These are phyloP conservation scores for Morpho deidamia DNA, from an alignment of 2,888 invertebrate genomes.

Conservation along the genomic window DNA sequence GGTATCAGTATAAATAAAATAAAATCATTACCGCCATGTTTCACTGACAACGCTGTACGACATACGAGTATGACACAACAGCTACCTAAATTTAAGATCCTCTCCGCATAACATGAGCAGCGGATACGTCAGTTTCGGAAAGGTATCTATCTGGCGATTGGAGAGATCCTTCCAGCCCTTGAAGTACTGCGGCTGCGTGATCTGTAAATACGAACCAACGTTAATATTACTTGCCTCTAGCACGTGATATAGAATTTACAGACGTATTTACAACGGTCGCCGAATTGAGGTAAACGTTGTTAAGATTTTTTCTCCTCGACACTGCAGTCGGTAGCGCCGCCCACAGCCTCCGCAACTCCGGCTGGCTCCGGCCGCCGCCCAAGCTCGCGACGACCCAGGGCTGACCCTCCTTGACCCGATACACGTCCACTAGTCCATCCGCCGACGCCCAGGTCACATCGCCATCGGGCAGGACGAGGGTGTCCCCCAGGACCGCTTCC, in stretches of 20 bases:
- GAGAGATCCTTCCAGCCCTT: conserved; percentile 53
- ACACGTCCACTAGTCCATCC: conserved; percentile 44
- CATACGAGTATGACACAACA: too few species aligned
- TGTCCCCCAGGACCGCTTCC: conserved; percentile 29
- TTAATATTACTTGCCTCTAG: neutral
- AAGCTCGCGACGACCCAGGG: conserved; percentile 34
- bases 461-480: conserved; percentile 50
- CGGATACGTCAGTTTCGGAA: conserved; percentile 59
- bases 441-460: conserved; percentile 49
- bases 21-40: too few species aligned
- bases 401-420: conserved; percentile 37
- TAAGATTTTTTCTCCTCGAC: conserved; percentile 44
- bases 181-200: conserved; percentile 51
- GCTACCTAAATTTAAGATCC: conserved; percentile 51
- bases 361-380: conserved; percentile 18
- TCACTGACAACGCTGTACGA: too few species aligned
- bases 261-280: conserved; percentile 43
- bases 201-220: conserved; percentile 30
- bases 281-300: conserved; percentile 41
- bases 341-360: conserved; percentile 37
- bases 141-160: conserved; percentile 54
- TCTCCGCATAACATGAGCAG: conserved; percentile 51
- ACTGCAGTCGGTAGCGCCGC: conserved; percentile 37
- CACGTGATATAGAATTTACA: too few species aligned
- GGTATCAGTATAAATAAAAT: too few species aligned